These are phyloP conservation scores for Manis javanica DNA, from an alignment of 2,797 vertebrate genomes.

Conservation along the genomic window DNA sequence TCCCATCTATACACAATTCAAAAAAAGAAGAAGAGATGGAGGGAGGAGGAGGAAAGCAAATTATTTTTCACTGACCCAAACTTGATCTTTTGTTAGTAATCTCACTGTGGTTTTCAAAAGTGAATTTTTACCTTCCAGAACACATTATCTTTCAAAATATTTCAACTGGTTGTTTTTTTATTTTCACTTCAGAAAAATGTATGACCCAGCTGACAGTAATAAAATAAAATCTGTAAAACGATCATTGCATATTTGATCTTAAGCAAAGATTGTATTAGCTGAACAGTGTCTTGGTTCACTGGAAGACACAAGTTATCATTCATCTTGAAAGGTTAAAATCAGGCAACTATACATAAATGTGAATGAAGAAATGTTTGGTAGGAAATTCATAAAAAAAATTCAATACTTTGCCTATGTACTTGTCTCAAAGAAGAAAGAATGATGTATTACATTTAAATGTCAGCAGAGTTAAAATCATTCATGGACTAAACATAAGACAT, in stretches of 20 bases:
- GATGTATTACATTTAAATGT: conserved; percentile 61
- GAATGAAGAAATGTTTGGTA: conserved; percentile 66
- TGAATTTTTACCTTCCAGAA: conserved; percentile 63
- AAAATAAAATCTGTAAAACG: conserved; percentile 71
- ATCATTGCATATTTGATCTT: conserved; percentile 66
- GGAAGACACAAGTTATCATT: conserved; percentile 62
- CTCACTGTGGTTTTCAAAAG: conserved; percentile 44
- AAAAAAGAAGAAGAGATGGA: neutral
- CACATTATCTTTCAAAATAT: conserved; percentile 72
- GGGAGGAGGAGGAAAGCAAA: neutral
- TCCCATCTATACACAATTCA: neutral
- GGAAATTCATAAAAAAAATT: conserved; percentile 61
- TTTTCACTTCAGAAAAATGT: conserved; percentile 67
- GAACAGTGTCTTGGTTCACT: conserved; percentile 49
- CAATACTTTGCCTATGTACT: conserved; percentile 23
- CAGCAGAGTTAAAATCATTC: conserved; percentile 36
- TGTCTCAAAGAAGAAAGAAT: conserved; percentile 34
- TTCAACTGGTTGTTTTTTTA: conserved; percentile 27
- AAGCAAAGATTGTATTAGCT: conserved; percentile 66
- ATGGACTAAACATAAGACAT: neutral
- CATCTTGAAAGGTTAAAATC: conserved; percentile 68
- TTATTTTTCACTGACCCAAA: conserved; percentile 57
- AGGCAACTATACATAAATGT: conserved; percentile 59
- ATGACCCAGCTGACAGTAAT: conserved; percentile 65
- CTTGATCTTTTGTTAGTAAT: conserved; percentile 66